Conservation (phyloP, 2,113 vertebrate genomes). For the Xenopus borealis region DNA sequence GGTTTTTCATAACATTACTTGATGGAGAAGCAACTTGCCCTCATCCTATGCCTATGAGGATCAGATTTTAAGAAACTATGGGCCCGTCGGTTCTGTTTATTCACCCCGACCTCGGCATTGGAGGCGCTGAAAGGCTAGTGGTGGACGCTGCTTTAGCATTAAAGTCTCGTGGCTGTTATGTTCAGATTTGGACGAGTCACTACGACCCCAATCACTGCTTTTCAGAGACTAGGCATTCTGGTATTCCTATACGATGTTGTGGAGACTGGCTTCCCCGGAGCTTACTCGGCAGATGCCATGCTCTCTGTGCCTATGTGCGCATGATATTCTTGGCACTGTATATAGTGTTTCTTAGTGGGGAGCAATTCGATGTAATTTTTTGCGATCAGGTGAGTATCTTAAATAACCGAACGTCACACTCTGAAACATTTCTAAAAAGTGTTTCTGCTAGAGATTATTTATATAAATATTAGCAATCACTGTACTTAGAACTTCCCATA, state of each 20-base stretch:
- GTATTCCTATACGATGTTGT: constrained; percentile 71
- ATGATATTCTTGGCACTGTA: constrained; percentile 86
- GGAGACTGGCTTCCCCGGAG: constrained; percentile 89
- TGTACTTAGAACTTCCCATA: too few species aligned
- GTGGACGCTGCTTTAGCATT: constrained; percentile 89
- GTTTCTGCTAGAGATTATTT: too few species aligned
- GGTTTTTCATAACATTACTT: too few species aligned
- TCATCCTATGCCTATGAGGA: too few species aligned
- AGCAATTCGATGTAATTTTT: constrained; percentile 80
- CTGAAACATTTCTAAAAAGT: too few species aligned
- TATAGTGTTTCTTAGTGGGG: constrained; percentile 81
- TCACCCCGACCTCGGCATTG: constrained; percentile 92
- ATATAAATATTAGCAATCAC: too few species aligned
- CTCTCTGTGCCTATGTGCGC: constrained; percentile 85
- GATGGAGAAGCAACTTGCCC: too few species aligned
- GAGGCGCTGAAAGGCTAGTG: constrained; percentile 89
- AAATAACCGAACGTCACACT: too few species aligned
- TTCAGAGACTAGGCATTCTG: constrained; percentile 72
- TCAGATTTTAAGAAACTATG: background rate
- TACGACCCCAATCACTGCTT: constrained; percentile 85
- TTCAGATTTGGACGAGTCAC: constrained; percentile 90
- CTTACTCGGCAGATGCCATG: constrained; percentile 82
- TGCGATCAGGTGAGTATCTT: constrained; percentile 84
- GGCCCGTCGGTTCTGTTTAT: constrained; percentile 76
- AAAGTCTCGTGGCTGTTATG: constrained; percentile 75